A percentile compares a stretch with the other conserved stretches of the same genome.
phyloP scores from a whole-genome alignment of 2,888 invertebrate genomes.

The Panzeria rudis region DNA sequence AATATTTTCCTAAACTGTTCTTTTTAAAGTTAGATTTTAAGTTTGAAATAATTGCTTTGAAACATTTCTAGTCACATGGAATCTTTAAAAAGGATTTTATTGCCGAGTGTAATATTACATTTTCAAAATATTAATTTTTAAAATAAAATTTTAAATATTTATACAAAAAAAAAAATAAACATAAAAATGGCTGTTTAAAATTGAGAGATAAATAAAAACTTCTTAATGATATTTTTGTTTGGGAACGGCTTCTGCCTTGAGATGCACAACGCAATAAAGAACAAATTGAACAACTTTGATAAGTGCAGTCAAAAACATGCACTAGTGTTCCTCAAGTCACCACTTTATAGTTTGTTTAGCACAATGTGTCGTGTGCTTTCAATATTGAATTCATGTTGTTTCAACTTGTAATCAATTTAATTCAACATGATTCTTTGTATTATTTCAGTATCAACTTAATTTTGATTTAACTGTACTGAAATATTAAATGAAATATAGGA shows the following conservation, averaged over 20 bases:
- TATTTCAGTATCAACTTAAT: too few relatives aligned
- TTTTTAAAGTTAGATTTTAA: not conserved
- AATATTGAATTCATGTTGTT: too few relatives aligned
- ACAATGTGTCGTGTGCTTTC: too few relatives aligned
- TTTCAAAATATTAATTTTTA: constrained; percentile 35
- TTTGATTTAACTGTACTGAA: too few relatives aligned
- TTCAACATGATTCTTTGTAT: too few relatives aligned
- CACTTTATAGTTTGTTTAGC: too few relatives aligned
- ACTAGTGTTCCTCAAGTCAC: too few relatives aligned
- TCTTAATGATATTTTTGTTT: not conserved
- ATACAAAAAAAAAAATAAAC: constrained; percentile 26
- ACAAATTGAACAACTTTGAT: too few relatives aligned
- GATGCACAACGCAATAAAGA: too few relatives aligned
- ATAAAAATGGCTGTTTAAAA: not conserved
- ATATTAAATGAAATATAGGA: too few relatives aligned
- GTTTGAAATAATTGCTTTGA: constrained; percentile 11
- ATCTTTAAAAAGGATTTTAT: constrained; percentile 59
- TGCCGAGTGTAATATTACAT: constrained; percentile 30
- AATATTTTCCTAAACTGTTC: not conserved
- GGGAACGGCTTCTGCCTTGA: too few relatives aligned
- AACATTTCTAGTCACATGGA: constrained; percentile 63
- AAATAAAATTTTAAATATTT: constrained; percentile 60
- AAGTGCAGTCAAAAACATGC: not conserved
- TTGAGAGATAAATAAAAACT: not conserved
- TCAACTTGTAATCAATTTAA: too few relatives aligned